Evolutionary conservation across 1,140 invertebrate genomes (phyloP).

Genomic region (Lerema accius): DNA sequence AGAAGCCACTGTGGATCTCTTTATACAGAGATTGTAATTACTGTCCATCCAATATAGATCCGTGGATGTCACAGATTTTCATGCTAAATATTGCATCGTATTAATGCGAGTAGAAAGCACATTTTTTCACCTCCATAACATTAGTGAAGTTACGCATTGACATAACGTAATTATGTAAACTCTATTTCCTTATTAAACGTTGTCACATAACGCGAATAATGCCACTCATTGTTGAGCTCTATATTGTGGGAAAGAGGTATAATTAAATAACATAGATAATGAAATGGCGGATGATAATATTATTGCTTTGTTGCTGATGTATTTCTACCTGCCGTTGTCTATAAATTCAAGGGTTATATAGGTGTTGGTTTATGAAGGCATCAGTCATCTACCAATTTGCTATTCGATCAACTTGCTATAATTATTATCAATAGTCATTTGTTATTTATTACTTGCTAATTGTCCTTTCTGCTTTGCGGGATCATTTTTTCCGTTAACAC

Average conservation of each 20-base stretch:
- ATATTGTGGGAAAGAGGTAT: constrained; percentile 3
- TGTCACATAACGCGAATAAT: constrained; percentile 2
- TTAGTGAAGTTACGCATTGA: not conserved
- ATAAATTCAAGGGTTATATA: not conserved
- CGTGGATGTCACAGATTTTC: not conserved
- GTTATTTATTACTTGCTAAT: too few species aligned
- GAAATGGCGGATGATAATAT: not conserved
- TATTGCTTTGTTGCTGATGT: not conserved
- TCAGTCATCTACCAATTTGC: too few species aligned
- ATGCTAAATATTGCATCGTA: not conserved
- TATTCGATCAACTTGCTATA: too few species aligned
- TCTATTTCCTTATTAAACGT: constrained; percentile 13
- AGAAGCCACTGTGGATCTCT: too few species aligned
- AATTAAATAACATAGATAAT: not conserved
- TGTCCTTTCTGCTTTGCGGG: too few species aligned
- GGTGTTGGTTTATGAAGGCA: too few species aligned
- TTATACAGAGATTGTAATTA: too few species aligned
- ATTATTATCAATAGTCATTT: too few species aligned
- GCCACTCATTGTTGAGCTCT: not conserved
- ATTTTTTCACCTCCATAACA: not conserved
- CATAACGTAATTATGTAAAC: not conserved
- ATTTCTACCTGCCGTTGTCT: not conserved
- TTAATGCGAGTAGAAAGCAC: not conserved
- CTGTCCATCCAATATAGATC: too few species aligned
- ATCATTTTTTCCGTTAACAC: too few species aligned